phyloP scores from a whole-genome alignment of 1,140 invertebrate genomes.

The Panulirus ornatus region DNA sequence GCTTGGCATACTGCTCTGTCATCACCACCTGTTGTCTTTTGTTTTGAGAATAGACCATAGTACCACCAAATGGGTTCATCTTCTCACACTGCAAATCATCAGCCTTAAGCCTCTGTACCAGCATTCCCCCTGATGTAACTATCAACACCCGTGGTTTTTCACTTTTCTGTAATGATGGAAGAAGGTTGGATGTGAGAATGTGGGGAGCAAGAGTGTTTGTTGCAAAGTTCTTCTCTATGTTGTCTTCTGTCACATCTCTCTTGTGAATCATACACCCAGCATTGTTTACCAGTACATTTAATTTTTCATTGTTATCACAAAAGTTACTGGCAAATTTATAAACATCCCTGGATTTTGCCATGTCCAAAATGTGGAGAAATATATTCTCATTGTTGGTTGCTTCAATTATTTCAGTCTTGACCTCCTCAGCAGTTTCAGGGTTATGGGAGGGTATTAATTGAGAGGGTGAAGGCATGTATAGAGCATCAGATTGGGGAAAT shows the following conservation, averaged over 20 bases:
- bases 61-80: constrained; percentile 79
- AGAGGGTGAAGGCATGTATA: too few relatives aligned
- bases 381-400: constrained; percentile 75
- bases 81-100: constrained; percentile 80
- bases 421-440: constrained; percentile 59
- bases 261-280: constrained; percentile 80
- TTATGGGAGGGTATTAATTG: too few relatives aligned
- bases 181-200: constrained; percentile 78
- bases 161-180: constrained; percentile 77
- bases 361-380: constrained; percentile 80
- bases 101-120: constrained; percentile 79
- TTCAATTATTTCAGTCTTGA: constrained; percentile 60
- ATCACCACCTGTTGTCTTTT: constrained; percentile 81
- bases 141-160: constrained; percentile 77
- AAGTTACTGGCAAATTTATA: constrained; percentile 79
- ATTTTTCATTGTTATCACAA: constrained; percentile 75
- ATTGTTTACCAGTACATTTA: constrained; percentile 81
- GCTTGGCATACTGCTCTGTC: constrained; percentile 79
- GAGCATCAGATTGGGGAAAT: too few relatives aligned
- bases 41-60: constrained; percentile 81
- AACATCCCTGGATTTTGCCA: constrained; percentile 79
- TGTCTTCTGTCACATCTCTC: constrained; percentile 78
- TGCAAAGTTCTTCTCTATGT: constrained; percentile 80
- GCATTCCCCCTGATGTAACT: constrained; percentile 81
- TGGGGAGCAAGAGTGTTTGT: constrained; percentile 81